phyloP scores from a whole-genome alignment of 2,797 vertebrate genomes.

The Bradypodion ventrale region DNA sequence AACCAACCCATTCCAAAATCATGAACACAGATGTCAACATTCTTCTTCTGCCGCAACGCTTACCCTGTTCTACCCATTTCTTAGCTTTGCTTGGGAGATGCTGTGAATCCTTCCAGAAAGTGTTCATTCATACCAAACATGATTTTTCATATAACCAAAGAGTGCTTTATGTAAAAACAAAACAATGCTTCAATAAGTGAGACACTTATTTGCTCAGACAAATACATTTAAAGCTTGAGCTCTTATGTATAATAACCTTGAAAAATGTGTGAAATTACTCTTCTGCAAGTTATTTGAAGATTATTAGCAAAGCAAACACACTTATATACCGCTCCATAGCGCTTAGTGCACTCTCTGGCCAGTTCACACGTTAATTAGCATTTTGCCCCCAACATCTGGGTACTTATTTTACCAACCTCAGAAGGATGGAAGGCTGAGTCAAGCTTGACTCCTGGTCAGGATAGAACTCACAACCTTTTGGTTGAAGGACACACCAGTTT shows the following conservation, averaged over 20 bases:
- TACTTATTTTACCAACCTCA: too few species aligned
- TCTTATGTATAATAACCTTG: not conserved
- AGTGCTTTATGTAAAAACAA: not conserved
- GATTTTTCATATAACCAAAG: not conserved
- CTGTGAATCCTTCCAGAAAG: not conserved
- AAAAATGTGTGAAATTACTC: not conserved
- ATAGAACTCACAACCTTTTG: too few species aligned
- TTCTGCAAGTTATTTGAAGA: not conserved
- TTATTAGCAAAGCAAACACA: slow-evolving; percentile 10
- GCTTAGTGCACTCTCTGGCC: too few species aligned
- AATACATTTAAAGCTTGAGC: not conserved
- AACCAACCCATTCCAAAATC: too few species aligned
- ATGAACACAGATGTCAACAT: too few species aligned
- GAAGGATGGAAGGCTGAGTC: too few species aligned
- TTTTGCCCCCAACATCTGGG: too few species aligned
- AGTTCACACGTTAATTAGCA: too few species aligned
- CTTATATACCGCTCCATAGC: too few species aligned
- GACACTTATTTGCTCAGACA: not conserved
- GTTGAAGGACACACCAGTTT: too few species aligned
- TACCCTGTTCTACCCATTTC: not conserved
- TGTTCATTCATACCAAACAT: not conserved
- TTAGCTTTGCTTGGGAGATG: not conserved
- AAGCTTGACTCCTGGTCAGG: too few species aligned
- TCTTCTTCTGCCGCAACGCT: too few species aligned
- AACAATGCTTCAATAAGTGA: not conserved